Percentiles rank a stretch among this genome's conserved stretches.
phyloP scores from a whole-genome alignment of 2,888 invertebrate genomes.

The Eupithecia subumbrata region DNA sequence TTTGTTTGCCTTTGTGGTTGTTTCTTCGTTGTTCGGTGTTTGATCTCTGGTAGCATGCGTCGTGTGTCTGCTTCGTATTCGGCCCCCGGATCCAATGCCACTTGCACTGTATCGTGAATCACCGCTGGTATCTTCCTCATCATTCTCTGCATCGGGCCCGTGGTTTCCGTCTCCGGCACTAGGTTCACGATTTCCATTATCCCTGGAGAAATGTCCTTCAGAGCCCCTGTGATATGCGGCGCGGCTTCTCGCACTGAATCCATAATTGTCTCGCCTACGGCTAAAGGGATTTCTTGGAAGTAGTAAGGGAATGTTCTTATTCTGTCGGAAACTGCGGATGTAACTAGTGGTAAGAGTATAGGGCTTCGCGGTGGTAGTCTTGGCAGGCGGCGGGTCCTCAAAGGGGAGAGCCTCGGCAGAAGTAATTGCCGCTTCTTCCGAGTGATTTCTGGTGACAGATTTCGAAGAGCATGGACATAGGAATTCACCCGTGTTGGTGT shows the following conservation, averaged over 20 bases:
- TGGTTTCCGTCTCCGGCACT: constrained; percentile 66
- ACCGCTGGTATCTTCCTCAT: constrained; percentile 73
- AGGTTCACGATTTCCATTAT: constrained; percentile 77
- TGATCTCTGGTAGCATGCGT: constrained; percentile 46
- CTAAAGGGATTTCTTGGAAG: constrained; percentile 79
- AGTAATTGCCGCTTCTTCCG: constrained; percentile 72
- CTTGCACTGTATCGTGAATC: constrained; percentile 75
- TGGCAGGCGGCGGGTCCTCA: constrained; percentile 60
- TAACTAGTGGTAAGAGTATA: constrained; percentile 72
- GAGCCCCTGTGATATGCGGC: constrained; percentile 75
- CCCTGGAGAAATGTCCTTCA: constrained; percentile 77
- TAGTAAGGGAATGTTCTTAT: constrained; percentile 79
- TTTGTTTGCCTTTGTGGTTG: constrained; percentile 45
- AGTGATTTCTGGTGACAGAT: constrained; percentile 43
- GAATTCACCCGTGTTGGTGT: constrained; percentile 35
- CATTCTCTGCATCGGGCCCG: constrained; percentile 65
- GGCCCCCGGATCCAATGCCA: constrained; percentile 62
- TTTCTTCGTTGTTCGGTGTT: constrained; percentile 54
- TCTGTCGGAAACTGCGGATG: constrained; percentile 73
- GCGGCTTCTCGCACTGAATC: constrained; percentile 76
- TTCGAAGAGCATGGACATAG: constrained; percentile 47
- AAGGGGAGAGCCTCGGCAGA: constrained; percentile 62
- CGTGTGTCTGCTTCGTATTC: constrained; percentile 51
- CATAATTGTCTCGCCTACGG: constrained; percentile 76
- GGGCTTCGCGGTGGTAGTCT: constrained; percentile 70